These are phyloP conservation scores for Polymixis flavicincta DNA, from an alignment of 2,888 invertebrate genomes.

Conservation along the genomic window DNA sequence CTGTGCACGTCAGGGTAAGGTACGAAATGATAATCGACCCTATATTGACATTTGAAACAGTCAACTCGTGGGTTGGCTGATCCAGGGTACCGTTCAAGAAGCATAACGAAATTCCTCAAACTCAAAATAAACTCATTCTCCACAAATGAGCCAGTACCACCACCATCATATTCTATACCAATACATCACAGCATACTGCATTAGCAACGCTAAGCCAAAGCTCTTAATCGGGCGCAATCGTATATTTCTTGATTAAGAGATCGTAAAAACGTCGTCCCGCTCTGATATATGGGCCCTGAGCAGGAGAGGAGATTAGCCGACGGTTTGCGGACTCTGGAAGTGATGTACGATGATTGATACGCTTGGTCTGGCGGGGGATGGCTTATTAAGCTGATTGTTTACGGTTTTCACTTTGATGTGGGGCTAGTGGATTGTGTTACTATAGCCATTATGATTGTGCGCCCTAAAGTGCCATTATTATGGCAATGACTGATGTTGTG, in stretches of 20 bases:
- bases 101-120: not conserved
- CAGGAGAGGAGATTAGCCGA: slow-evolving; percentile 80
- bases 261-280: slow-evolving; percentile 88
- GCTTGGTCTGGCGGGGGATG: slow-evolving; percentile 44
- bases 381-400: slow-evolving; percentile 63
- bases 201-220: slow-evolving; percentile 84
- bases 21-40: not conserved
- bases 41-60: not conserved
- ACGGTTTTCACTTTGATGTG: slow-evolving; percentile 32
- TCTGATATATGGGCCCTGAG: slow-evolving; percentile 81
- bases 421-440: not conserved
- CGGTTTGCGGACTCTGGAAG: slow-evolving; percentile 68
- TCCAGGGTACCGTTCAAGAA: not conserved
- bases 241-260: slow-evolving; percentile 88
- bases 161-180: slow-evolving; percentile 31
- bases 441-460: not conserved
- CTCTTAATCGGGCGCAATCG: slow-evolving; percentile 86
- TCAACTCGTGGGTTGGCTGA: not conserved
- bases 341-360: slow-evolving; percentile 68
- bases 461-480: not conserved
- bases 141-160: slow-evolving; percentile 28
- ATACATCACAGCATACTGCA: slow-evolving; percentile 84
- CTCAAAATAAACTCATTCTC: slow-evolving; percentile 25
- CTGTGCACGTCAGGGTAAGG: not conserved
- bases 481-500: not conserved